Conservation (phyloP, 2,888 invertebrate genomes). For the Rotaria socialis region DNA sequence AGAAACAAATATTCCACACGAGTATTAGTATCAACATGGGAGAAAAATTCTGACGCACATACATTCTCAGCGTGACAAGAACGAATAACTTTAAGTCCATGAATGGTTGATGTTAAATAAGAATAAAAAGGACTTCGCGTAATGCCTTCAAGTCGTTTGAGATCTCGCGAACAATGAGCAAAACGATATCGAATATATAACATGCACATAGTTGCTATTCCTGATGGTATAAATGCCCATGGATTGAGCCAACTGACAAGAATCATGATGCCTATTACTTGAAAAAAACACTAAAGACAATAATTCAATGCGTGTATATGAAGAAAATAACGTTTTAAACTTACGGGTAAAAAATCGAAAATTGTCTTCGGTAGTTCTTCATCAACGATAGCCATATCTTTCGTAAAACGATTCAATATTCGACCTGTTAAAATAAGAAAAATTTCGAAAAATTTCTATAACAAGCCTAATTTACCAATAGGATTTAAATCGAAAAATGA, state of each 20-base stretch:
- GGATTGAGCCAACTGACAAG: neutral
- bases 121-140: neutral
- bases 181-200: slow-evolving; percentile 41
- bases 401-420: neutral
- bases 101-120: neutral
- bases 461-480: neutral
- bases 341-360: neutral
- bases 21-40: slow-evolving; percentile 69
- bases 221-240: neutral
- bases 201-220: neutral
- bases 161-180: neutral
- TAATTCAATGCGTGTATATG: too few species aligned
- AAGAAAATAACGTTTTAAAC: neutral
- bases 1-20: slow-evolving; percentile 87
- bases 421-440: neutral
- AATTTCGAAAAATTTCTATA: too few species aligned
- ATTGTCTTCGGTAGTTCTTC: neutral
- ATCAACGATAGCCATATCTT: neutral
- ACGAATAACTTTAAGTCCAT: slow-evolving; percentile 5
- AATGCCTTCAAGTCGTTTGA: neutral
- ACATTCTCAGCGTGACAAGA: neutral
- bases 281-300: neutral
- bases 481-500: neutral
- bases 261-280: neutral
- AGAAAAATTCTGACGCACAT: slow-evolving; percentile 60